Evolutionary conservation across 2,113 vertebrate species (phyloP), one percentile per base, ranked within the genome.

Genomic region (Ameiurus melas): DNA sequence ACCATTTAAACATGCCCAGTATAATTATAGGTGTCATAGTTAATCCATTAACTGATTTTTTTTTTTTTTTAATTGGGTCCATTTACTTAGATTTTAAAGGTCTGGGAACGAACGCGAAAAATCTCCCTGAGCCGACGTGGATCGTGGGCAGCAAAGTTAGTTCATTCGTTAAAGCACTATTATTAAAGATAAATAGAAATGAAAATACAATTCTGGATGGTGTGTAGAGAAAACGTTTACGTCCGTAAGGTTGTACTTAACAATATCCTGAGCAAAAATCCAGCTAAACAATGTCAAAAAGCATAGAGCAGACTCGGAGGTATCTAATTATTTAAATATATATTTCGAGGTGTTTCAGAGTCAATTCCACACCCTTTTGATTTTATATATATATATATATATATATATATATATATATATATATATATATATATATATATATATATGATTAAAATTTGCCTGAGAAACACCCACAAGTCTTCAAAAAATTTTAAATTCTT

Each of bases 1-100:
- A 66, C 64, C 25, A 55, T 62, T 87, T 83, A 13, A 82, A 60
- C 25, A 51, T 62, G 66, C 64, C 66, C 64, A 73, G 86, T 83
- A 20, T 73, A 27, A 71, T 71, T 58, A 78, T 1, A 62, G 78
- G 55, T 22, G 8, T 86, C 73, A 60, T 1, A 39, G 33, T 16
- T 58, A 20, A 85, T 19, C 30, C 16, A 36, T 36, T 71, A 71
- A 33, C 30, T 1, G 1, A 14, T 57, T 57, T 57, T 70, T 14
- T 30, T 27, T 33, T 30, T 70, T 30, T 39, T 39, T 39, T 4
- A 43, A 43, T 43, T 43, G 39, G 39, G 30, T 47, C 20, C 1
- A 10, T 73, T 51, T 77, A 51, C 1, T 1, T 47, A 27, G 43
- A 77, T 27, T 77, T 77, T 13, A 30, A 33, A 53, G 27, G n/a